A percentile compares a stretch with the other conserved stretches of the same genome.
These are phyloP conservation scores for Lepidurus packardi DNA, from an alignment of 1,140 invertebrate species.

Conservation along the genomic window DNA sequence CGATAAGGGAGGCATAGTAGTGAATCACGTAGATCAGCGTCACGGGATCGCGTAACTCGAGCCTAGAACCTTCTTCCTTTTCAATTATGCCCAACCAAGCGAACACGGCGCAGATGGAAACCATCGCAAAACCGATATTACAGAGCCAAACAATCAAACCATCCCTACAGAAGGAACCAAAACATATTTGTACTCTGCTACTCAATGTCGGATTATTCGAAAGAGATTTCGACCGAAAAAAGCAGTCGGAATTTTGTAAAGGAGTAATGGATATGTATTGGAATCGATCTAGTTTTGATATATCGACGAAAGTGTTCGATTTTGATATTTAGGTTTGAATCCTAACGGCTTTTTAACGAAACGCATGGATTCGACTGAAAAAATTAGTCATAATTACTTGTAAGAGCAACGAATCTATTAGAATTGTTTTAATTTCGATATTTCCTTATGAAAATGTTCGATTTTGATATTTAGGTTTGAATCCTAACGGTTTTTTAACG, in stretches of 20 bases:
- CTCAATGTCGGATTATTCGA: not conserved
- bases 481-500: too few species aligned
- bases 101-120: slow-evolving; percentile 27
- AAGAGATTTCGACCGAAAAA: not conserved
- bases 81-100: slow-evolving; percentile 29
- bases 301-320: too few species aligned
- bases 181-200: not conserved
- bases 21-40: slow-evolving; percentile 28
- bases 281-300: too few species aligned
- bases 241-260: not conserved
- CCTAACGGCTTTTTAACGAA: too few species aligned
- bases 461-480: too few species aligned
- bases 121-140: slow-evolving; percentile 29
- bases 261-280: too few species aligned
- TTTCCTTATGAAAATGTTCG: too few species aligned
- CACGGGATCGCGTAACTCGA: not conserved
- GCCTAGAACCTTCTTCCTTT: not conserved
- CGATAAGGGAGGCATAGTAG: slow-evolving; percentile 23
- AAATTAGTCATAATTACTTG: too few species aligned
- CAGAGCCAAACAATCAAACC: slow-evolving; percentile 29
- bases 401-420: too few species aligned
- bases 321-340: too few species aligned
- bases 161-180: not conserved
- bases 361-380: too few species aligned
- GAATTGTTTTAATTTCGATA: too few species aligned